A percentile compares a stretch with the other conserved stretches of the same genome.
These are phyloP conservation scores for Eleginops maclovinus DNA, from an alignment of 2,113 vertebrate genomes.

Conservation along the genomic window DNA sequence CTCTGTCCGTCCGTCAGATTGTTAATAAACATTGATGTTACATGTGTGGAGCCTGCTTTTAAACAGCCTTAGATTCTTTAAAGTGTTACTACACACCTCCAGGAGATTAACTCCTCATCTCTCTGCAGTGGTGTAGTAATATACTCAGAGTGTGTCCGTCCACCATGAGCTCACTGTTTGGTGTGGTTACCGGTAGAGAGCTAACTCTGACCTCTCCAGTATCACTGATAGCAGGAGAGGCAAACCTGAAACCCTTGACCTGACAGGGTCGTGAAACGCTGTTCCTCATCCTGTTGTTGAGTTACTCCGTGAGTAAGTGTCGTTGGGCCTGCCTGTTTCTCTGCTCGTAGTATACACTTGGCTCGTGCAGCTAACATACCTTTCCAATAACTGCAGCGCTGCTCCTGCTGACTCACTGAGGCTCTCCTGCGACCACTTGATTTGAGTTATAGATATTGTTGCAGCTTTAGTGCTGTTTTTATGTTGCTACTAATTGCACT, in stretches of 20 bases:
- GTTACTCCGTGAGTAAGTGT: background rate
- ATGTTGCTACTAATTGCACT: conserved; percentile 39
- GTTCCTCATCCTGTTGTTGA: background rate
- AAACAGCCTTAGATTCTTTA: background rate
- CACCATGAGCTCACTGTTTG: background rate
- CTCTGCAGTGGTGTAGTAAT: background rate
- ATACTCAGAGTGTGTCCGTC: background rate
- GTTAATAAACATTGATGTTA: too few species aligned
- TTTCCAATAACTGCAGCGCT: background rate
- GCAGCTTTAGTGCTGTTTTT: conserved; percentile 37
- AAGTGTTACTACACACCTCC: background rate
- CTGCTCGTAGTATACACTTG: conserved; percentile 14
- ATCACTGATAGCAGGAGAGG: background rate
- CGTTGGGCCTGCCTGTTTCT: background rate
- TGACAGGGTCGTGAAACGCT: background rate
- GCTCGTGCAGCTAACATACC: background rate
- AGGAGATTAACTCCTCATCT: background rate
- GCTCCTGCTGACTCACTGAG: conserved; percentile 2
- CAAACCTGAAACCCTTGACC: background rate
- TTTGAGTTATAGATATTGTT: conserved; percentile 34
- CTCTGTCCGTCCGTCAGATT: too few species aligned
- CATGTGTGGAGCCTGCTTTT: too few species aligned
- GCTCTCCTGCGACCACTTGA: conserved; percentile 30
- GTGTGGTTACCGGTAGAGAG: background rate
- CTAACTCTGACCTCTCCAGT: background rate